Conservation (phyloP, 1,140 invertebrate species). For the Littorina saxatilis region DNA sequence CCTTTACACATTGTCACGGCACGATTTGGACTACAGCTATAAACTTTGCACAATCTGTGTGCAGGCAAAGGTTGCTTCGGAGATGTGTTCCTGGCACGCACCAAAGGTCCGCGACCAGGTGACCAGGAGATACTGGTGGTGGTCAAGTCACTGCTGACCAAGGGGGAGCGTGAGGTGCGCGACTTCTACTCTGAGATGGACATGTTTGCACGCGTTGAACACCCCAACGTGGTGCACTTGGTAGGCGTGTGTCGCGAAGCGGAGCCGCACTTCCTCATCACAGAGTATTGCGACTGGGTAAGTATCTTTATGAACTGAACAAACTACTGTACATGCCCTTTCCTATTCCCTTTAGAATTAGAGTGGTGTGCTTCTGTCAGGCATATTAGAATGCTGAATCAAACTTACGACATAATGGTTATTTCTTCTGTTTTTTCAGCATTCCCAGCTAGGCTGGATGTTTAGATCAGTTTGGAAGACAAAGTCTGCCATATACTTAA, state of each 20-base stretch:
- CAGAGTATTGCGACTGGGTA: slow-evolving; percentile 95
- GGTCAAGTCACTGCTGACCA: slow-evolving; percentile 85
- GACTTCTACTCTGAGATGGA: slow-evolving; percentile 94
- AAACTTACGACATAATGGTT: no score
- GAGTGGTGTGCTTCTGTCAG: no score
- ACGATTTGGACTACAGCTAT: no score
- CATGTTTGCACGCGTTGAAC: slow-evolving; percentile 86
- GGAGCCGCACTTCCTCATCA: slow-evolving; percentile 91
- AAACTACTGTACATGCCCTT: no score
- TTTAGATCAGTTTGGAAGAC: no score
- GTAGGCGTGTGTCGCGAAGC: slow-evolving; percentile 88
- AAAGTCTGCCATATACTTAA: no score
- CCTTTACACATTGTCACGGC: no score
- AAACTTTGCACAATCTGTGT: no score
- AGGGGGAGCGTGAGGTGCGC: slow-evolving; percentile 85
- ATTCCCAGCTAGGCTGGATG: no score
- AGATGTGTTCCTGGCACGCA: slow-evolving; percentile 88
- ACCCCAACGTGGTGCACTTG: slow-evolving; percentile 87
- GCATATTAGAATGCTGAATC: no score
- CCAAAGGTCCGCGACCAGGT: slow-evolving; percentile 73
- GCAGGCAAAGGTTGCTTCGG: slow-evolving; percentile 93
- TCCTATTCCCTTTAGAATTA: no score
- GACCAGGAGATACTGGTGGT: slow-evolving; percentile 79
- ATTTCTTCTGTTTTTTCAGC: no score
- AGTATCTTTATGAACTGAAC: slow-evolving; percentile 62